Base-by-base conservation (phyloP, 2,888 invertebrate genomes). In the Lasioglossum morio region DNA sequence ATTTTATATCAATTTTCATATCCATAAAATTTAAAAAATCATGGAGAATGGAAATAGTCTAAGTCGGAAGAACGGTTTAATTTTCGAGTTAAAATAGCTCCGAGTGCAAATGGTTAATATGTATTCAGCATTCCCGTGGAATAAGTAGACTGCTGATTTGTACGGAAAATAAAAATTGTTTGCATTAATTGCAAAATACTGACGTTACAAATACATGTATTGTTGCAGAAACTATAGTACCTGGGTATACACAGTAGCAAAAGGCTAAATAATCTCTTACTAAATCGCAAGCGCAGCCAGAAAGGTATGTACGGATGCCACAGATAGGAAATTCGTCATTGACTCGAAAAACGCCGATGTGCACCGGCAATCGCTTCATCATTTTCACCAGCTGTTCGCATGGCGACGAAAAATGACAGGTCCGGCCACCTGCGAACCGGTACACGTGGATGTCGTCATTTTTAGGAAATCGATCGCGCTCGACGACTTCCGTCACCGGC, bases 221-320 rank as follows among this genome's bases (percentile, higher is more conserved):
- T 37, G 34, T 37, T 34, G 34, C 16, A 37, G 37, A 37, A 43
- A 43, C 40, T 12, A 10, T 43, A 10, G 2, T 43, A 10, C 40
- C 1, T 43, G 40, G 40, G 3, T 63, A 30, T 4, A 27, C 63
- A 4, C 53, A 79, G 23, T 23, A 19, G 23, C 23, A 23, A 57
- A n/a, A n/a, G n/a, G n/a, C 53, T 12, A n/a, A 23, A 53, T 53
- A n/a, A 19, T 72, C 46, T n/a, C 77, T 87, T 79, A 92, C 92
- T 86, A 91, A 78, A 40, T 91, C 90, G 53, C 92, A 92, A 46
- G 87, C 87, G 77, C 92, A 92, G 37, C 91, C 92, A 4, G 85
- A 77, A 48, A 92, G 85, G 23, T 85, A 78, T 1, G 88, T 83
- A 19, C 79, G 70, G 23, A 76, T 76, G 10, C 86, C 27, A 60